A percentile compares a stretch with the other conserved stretches of the same genome.
Evolutionary conservation across 2,888 invertebrate genomes (phyloP).

Genomic region (Phortica magna): DNA sequence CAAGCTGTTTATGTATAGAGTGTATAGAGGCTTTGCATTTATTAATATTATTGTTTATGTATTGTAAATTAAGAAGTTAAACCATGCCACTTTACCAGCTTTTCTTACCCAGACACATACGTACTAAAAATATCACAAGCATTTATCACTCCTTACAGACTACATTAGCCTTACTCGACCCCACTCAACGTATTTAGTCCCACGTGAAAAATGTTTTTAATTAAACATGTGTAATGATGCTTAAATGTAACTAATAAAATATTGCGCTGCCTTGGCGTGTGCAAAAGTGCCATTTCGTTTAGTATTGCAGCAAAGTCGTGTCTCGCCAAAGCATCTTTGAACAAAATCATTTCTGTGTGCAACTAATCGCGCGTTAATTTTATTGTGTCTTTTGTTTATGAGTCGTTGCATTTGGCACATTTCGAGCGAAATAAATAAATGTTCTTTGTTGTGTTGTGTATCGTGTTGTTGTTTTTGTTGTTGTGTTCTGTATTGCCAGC

Average conservation of each 20-base stretch:
- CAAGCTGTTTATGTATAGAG: not conserved
- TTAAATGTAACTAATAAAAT: conserved; percentile 26
- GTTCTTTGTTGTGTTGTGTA: not conserved
- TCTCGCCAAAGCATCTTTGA: conserved; percentile 1
- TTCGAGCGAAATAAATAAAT: conserved; percentile 39
- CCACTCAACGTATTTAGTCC: not conserved
- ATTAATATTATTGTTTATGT: too few relatives aligned
- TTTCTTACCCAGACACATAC: too few relatives aligned
- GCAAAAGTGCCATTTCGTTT: conserved; percentile 5
- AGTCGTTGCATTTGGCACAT: conserved; percentile 66
- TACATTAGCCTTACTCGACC: not conserved
- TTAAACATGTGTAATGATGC: conserved; percentile 25
- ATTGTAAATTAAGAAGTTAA: too few relatives aligned
- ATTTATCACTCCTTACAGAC: not conserved
- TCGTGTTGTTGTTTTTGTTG: not conserved
- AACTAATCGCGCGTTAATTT: conserved; percentile 57
- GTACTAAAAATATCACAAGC: conserved; percentile 15
- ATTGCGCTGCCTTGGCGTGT: conserved; percentile 2
- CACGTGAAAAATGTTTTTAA: not conserved
- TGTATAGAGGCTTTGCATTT: not conserved
- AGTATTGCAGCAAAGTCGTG: too few relatives aligned
- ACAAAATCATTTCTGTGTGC: conserved; percentile 22
- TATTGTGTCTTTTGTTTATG: conserved; percentile 67
- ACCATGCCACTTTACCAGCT: too few relatives aligned
- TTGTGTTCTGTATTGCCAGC: conserved; percentile 30